These are phyloP conservation scores for Oligia fasciuncula DNA, from an alignment of 2,888 invertebrate species.

Conservation along the genomic window DNA sequence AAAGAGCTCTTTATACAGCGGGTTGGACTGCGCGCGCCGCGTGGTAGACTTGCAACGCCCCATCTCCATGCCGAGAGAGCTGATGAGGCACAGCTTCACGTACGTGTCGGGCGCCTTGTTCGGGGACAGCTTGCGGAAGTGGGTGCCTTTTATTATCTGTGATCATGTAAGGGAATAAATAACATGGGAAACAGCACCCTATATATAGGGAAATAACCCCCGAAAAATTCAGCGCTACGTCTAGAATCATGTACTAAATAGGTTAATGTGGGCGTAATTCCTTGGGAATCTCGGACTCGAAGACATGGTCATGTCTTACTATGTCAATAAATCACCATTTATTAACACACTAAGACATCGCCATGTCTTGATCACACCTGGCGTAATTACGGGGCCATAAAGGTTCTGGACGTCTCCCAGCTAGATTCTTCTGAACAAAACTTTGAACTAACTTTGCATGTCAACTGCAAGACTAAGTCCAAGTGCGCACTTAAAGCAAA, in stretches of 20 bases:
- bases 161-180: neutral
- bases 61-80: constrained; percentile 98
- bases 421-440: neutral
- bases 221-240: too few relatives aligned
- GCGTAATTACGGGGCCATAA: neutral
- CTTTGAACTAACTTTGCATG: neutral
- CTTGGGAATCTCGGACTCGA: neutral
- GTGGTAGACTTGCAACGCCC: constrained; percentile 98
- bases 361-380: neutral
- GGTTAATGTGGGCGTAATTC: neutral
- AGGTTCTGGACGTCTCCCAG: neutral
- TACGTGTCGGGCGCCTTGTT: constrained; percentile 97
- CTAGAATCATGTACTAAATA: neutral
- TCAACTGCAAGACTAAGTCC: neutral
- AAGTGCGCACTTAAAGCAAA: neutral
- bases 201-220: too few relatives aligned
- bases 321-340: neutral
- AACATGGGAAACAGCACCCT: neutral
- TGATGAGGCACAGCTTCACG: constrained; percentile 97
- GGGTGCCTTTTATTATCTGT: constrained; percentile 91
- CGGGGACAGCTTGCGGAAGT: constrained; percentile 93
- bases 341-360: neutral
- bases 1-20: constrained; percentile 98
- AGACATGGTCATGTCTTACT: neutral
- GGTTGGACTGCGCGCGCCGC: constrained; percentile 97